Percentiles rank a stretch among this genome's conserved stretches.
Evolutionary conservation across 2,797 vertebrate genomes (phyloP).

Genomic region (Chloroceryle amazona): DNA sequence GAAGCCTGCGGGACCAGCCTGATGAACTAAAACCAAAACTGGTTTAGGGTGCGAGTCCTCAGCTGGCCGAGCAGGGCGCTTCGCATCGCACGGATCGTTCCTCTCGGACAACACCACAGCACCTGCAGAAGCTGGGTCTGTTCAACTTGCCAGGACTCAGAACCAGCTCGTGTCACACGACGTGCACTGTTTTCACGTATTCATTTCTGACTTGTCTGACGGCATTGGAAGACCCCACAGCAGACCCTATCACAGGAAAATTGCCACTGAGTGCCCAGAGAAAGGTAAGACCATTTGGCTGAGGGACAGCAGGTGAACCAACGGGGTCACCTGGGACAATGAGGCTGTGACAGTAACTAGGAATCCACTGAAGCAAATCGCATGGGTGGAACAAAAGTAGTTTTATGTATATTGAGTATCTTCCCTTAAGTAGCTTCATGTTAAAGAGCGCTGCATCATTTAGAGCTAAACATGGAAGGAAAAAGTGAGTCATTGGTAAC

Average conservation of each 20-base stretch:
- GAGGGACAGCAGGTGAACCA: not conserved
- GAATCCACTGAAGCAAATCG: not conserved
- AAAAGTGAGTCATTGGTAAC: not conserved
- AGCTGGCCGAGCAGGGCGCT: accelerated
- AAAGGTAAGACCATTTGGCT: not conserved
- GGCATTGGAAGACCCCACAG: not conserved
- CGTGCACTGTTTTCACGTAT: not conserved
- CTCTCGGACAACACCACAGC: not conserved
- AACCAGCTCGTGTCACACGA: not conserved
- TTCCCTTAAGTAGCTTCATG: not conserved
- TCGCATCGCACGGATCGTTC: accelerated
- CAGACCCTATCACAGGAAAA: not conserved
- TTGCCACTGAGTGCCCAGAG: not conserved
- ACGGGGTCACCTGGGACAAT: not conserved
- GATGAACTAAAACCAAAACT: not conserved
- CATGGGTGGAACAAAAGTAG: not conserved
- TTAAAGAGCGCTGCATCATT: not conserved
- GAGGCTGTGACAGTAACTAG: not conserved
- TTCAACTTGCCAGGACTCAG: not conserved
- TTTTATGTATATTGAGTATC: not conserved
- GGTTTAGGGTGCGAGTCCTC: accelerated
- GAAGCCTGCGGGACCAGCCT: not conserved
- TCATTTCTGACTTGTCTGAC: not conserved
- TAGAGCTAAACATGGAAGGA: not conserved
- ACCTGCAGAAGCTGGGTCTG: not conserved